Base-by-base conservation (phyloP, 1,140 invertebrate species). In the Drosophila ambigua region DNA sequence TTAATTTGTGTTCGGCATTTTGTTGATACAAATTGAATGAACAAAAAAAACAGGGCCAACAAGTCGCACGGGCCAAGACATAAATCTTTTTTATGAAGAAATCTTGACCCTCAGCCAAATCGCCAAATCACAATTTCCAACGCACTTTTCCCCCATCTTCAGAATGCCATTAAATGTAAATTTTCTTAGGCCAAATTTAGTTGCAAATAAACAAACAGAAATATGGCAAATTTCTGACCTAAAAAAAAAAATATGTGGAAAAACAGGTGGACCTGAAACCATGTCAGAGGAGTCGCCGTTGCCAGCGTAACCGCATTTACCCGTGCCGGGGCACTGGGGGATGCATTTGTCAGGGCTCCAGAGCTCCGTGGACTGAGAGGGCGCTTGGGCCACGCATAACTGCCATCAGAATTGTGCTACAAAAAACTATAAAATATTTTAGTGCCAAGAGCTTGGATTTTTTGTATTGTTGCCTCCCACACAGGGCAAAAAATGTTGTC, bases 321-420 rank as follows among this genome's bases (percentile, higher is more conserved):
- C 64, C 31, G 16, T 41, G 39, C 28, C 45, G 65, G 43, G 44
- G 71, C 82, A 67, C 73, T 74, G 23, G 60, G 82, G 82, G 81
- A 77, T 64, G 68, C 73, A 84, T 84, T 84, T 85, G 81, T 84
- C 81, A 84, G 58, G 61, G 59, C 62, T 45, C 57, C 35, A 39
- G 35, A 8, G 8, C 9, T 9, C 31, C 20, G 20, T 20, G 20
- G 20, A 28, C 20, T 20, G 68, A 59, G 59, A 65, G 62, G 72
- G 77, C 77, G 73, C 77, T 73, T 69, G 55, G 63, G 61, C 71
- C 51, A 77, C 77, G 82, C 81, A 81, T 87, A 81, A 81, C 82
- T 84, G 74, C 64, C 62, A 75, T 63, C 66, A 67, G 65, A 85
- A 87, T 58, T 62, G 81, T 71, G 82, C 65, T 65, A 76, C 46